Evolutionary conservation across 1,140 invertebrate genomes (phyloP), one percentile per base, ranked within the genome.

Genomic region (Plutomurus gul): DNA sequence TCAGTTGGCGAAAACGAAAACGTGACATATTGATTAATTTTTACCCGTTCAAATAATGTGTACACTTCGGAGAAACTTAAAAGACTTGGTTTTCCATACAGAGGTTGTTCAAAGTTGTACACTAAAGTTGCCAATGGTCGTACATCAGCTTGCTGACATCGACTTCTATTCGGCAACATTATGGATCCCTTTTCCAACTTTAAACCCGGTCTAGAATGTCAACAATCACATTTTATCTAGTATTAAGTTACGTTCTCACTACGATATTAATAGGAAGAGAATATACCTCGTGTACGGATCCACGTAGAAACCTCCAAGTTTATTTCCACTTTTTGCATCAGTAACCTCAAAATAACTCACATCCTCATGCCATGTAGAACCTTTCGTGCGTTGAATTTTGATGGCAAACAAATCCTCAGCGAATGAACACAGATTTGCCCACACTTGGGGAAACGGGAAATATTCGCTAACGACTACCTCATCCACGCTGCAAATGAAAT

Each of bases 291-390:
- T 88, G 85, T 92, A 96, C 4, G 93, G 93, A 87, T 96, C 95
- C 1, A 96, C 87, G 85, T 95, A 96, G 84, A 96, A 95, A 20
- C 91, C 92, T 39, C 91, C 92, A 10, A 94, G 87, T 1, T 92
- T 92, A 39, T 88, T 87, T 18, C 88, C 88, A 79, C 86, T 89
- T 43, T 92, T 89, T n/a, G 89, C 85, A 84, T 96, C 93, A 83
- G 90, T 92, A 6, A 98, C 88, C 83, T 95, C 90, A 86, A 92
- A 97, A 84, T 92, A 95, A 83, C 90, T 90, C 0, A 97, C 95
- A 86, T 96, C 93, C 78, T 92, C 90, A 86, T 96, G 92, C 95
- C 96, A 97, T 0, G 89, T 88, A 1, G 91, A 89, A 47, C 91
- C 89, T 3, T 88, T 84, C 49, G 86, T 87, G 7, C 95, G 91